phyloP scores from a whole-genome alignment of 2,113 vertebrate genomes.

The Siphamia tubifer region DNA sequence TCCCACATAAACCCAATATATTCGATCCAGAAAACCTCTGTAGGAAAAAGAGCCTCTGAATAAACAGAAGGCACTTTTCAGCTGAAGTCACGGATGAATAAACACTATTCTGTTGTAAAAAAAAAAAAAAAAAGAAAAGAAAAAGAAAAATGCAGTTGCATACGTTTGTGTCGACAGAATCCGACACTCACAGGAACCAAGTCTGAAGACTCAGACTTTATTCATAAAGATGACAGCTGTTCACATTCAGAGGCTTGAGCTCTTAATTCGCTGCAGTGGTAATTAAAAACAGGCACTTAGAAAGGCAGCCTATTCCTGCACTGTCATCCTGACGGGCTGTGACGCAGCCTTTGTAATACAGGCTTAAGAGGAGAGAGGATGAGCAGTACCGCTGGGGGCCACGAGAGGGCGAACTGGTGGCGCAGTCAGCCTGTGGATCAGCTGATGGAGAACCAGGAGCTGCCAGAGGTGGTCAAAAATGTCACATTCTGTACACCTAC shows the following conservation, averaged over 20 bases:
- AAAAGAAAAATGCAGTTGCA: too few relatives aligned
- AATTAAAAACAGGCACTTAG: slow-evolving; percentile 60
- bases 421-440: background rate
- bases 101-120: too few relatives aligned
- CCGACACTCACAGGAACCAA: slow-evolving; percentile 4
- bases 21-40: too few relatives aligned
- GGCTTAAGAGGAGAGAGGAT: slow-evolving; percentile 31
- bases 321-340: slow-evolving; percentile 59
- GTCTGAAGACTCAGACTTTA: background rate
- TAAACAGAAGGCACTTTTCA: too few relatives aligned
- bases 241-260: slow-evolving; percentile 30
- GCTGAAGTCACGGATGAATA: too few relatives aligned
- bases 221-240: slow-evolving; percentile 44
- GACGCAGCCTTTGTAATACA: slow-evolving; percentile 53
- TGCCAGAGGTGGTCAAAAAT: background rate
- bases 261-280: slow-evolving; percentile 32
- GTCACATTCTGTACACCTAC: too few relatives aligned
- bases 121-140: too few relatives aligned
- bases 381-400: slow-evolving; percentile 43
- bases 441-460: background rate
- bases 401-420: slow-evolving; percentile 64
- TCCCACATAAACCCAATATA: too few relatives aligned
- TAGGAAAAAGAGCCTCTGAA: too few relatives aligned
- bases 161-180: background rate
- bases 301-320: slow-evolving; percentile 53